Evolutionary conservation across 2,888 invertebrate species (phyloP).

Genomic region (Monopis laevigella): DNA sequence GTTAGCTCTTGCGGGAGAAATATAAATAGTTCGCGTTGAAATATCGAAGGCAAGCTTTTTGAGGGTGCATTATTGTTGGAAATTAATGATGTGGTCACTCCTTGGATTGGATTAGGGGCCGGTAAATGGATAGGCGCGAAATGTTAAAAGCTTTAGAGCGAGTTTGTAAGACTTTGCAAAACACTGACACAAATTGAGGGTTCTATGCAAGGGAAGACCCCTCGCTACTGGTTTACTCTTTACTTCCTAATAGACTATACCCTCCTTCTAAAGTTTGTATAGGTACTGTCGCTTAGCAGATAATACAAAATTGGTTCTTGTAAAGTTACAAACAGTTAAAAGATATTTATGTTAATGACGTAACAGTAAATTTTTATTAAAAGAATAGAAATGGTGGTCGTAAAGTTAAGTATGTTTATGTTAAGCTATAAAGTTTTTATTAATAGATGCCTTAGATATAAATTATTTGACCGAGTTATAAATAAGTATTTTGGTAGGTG

Average conservation of each 20-base stretch:
- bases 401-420: slow-evolving; percentile 40
- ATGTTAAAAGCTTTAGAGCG: slow-evolving; percentile 52
- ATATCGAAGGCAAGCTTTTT: slow-evolving; percentile 52
- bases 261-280: too few relatives aligned
- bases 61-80: slow-evolving; percentile 58
- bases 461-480: slow-evolving; percentile 15
- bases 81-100: slow-evolving; percentile 66
- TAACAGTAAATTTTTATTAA: too few relatives aligned
- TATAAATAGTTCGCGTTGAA: slow-evolving; percentile 64
- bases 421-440: slow-evolving; percentile 36
- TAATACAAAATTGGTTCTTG: too few relatives aligned
- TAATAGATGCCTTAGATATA: slow-evolving; percentile 16
- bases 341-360: too few relatives aligned
- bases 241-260: too few relatives aligned
- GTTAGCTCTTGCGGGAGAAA: slow-evolving; percentile 44
- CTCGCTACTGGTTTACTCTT: too few relatives aligned
- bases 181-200: slow-evolving; percentile 42
- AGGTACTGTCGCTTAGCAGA: too few relatives aligned
- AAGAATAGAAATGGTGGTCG: too few relatives aligned
- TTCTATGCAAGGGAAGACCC: background rate
- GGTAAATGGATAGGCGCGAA: slow-evolving; percentile 36
- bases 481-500: slow-evolving; percentile 9
- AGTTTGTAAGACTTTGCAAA: slow-evolving; percentile 42
- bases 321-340: too few relatives aligned
- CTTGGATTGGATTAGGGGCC: slow-evolving; percentile 54